Evolutionary conservation across 2,797 vertebrate species (phyloP), one percentile per base, ranked within the genome.

Genomic region (Champsocephalus gunnari): DNA sequence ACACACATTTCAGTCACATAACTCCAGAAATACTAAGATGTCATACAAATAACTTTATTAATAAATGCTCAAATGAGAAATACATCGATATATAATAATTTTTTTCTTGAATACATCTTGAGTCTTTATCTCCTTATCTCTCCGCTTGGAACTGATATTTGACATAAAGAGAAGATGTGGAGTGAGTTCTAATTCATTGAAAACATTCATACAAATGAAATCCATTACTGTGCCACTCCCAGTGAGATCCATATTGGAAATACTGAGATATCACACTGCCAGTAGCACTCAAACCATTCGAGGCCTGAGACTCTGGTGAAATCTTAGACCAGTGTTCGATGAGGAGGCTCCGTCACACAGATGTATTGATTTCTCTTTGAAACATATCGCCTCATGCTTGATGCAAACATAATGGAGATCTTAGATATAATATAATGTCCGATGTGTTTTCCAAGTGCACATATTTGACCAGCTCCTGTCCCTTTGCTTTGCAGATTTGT

Each of bases 401-500:
- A 73, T 73, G 57, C 58, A 61, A 53, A 73, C 66, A 47, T 64
- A 62, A 56, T 12, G 56, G 41, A 64, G 24, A 64, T 51, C 38
- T 45, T 68, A 3, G 53, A 68, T 51, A 41, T 54, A 53, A 56
- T 56, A 12, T 44, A 58, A 5, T 53, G 21, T 63, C 8, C 57
- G 38, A 28, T 60, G n/a, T 19, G 9, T 78, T n/a, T 62, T 81
- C 17, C 54, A 71, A 65, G 41, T 57, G 24, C 16, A 51, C 55
- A 21, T 38, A 60, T 53, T 69, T 50, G 0, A 79, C 58, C 11
- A 60, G 16, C 59, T 62, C 60, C 24, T 77, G 34, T 63, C 47
- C 1, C 13, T 74, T 79, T 21, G 12, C 58, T 60, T 81, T 91
- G 66, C 92, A 99, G 98, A 99, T 94, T 94, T 99, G 88, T 99